Evolutionary conservation across 2,888 invertebrate species (phyloP).

Genomic region (Calameuta pallipes): DNA sequence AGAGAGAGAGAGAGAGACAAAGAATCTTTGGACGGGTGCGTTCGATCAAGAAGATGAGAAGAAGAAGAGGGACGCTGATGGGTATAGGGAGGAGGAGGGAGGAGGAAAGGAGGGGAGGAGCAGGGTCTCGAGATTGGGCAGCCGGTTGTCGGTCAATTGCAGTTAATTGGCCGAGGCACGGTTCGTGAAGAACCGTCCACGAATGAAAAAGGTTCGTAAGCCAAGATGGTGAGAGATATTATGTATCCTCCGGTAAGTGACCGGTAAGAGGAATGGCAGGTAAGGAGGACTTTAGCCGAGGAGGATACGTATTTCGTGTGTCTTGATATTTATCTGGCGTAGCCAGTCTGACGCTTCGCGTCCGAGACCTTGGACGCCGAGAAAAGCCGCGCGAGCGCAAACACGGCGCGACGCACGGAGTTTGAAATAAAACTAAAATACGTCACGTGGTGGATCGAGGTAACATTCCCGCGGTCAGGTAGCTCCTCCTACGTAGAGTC

Average conservation of each 20-base stretch:
- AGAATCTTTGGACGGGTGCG: not conserved
- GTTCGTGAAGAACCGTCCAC: conserved; percentile 1
- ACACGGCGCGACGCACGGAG: not conserved
- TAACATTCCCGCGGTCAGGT: not conserved
- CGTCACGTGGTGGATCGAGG: not conserved
- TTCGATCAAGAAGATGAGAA: conserved; percentile 1
- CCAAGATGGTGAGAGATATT: not conserved
- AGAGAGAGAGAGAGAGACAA: conserved; percentile 11
- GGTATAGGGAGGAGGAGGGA: conserved; percentile 24
- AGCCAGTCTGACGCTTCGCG: not conserved
- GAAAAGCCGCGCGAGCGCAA: not conserved
- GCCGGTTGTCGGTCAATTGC: conserved; percentile 54
- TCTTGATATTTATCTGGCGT: not conserved
- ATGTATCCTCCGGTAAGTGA: not conserved
- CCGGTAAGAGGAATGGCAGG: not conserved
- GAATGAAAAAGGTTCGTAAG: not conserved
- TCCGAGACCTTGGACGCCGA: not conserved
- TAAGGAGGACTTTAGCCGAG: not conserved
- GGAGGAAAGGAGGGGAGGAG: conserved; percentile 27
- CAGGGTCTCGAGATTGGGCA: conserved; percentile 43
- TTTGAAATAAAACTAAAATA: not conserved
- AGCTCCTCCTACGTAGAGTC: not conserved
- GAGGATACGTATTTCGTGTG: not conserved
- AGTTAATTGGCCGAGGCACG: conserved; percentile 53
- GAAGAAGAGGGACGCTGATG: conserved; percentile 11